A percentile compares a stretch with the other conserved stretches of the same genome.
Conservation (phyloP, 2,888 invertebrate genomes). For the Leptinotarsa peninsularis region DNA sequence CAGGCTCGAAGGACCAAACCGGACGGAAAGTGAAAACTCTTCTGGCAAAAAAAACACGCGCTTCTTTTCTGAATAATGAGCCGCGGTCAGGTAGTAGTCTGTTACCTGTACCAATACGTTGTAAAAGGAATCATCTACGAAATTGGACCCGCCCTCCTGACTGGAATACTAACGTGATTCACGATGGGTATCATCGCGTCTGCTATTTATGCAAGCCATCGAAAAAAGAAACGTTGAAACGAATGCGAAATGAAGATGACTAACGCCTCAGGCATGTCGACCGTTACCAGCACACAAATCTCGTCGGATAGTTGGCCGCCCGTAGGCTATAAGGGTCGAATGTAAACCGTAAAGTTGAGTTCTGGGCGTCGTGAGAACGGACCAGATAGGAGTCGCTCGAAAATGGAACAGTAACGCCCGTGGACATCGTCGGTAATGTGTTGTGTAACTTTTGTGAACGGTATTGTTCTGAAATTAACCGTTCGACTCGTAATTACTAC, state of each 20-base stretch:
- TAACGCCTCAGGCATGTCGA: slow-evolving; percentile 48
- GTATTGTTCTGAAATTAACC: slow-evolving; percentile 19
- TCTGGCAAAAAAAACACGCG: background rate
- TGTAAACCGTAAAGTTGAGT: background rate
- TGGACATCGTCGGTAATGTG: slow-evolving; percentile 34
- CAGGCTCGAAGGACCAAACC: background rate
- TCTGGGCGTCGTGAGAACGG: slow-evolving; percentile 19
- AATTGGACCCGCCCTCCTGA: background rate
- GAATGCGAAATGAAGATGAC: slow-evolving; percentile 50
- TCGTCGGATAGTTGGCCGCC: slow-evolving; percentile 6
- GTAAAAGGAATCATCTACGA: background rate
- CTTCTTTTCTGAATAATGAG: background rate
- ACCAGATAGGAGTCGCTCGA: slow-evolving; percentile 14
- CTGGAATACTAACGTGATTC: background rate
- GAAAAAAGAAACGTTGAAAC: slow-evolving; percentile 29
- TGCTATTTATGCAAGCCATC: background rate
- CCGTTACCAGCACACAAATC: slow-evolving; percentile 35
- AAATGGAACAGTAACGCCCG: slow-evolving; percentile 34
- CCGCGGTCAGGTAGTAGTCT: background rate
- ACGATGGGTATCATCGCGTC: slow-evolving; percentile 11
- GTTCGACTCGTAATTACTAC: slow-evolving; percentile 11
- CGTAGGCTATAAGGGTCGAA: background rate
- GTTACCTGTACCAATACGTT: slow-evolving; percentile 1
- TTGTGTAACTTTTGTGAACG: slow-evolving; percentile 26
- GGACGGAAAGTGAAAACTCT: background rate